Conservation (phyloP, 1,140 invertebrate genomes). For the Drosophila jambulina region DNA sequence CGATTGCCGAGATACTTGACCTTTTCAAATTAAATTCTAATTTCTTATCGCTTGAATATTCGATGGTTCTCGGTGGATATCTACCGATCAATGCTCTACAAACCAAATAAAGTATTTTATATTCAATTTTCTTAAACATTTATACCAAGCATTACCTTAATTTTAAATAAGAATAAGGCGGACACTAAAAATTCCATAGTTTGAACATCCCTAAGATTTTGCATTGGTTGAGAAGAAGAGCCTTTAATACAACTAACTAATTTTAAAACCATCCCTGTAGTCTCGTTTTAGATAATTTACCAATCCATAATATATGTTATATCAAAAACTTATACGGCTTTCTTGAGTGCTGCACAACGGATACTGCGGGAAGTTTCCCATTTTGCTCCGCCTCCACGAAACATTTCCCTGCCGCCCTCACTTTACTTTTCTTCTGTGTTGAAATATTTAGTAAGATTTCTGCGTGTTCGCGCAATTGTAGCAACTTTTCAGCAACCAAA, state of each 20-base stretch:
- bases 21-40: background rate
- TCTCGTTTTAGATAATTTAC: slow-evolving; percentile 1
- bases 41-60: background rate
- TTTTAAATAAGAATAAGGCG: background rate
- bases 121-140: no score
- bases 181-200: background rate
- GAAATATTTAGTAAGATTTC: slow-evolving; percentile 80
- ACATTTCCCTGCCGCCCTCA: slow-evolving; percentile 4
- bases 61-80: background rate
- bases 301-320: slow-evolving; percentile 11
- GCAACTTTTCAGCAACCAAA: slow-evolving; percentile 61
- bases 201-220: no score
- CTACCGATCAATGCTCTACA: no score
- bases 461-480: slow-evolving; percentile 59
- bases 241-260: no score
- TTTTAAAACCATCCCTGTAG: background rate
- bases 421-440: slow-evolving; percentile 49
- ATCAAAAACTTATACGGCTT: slow-evolving; percentile 51
- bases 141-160: no score
- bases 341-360: slow-evolving; percentile 18
- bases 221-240: no score
- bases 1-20: slow-evolving; percentile 9
- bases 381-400: no score
- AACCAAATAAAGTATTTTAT: no score
- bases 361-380: background rate